Evolutionary conservation across 2,113 vertebrate genomes (phyloP), one percentile per base, ranked within the genome.

Genomic region (Gallinago media): DNA sequence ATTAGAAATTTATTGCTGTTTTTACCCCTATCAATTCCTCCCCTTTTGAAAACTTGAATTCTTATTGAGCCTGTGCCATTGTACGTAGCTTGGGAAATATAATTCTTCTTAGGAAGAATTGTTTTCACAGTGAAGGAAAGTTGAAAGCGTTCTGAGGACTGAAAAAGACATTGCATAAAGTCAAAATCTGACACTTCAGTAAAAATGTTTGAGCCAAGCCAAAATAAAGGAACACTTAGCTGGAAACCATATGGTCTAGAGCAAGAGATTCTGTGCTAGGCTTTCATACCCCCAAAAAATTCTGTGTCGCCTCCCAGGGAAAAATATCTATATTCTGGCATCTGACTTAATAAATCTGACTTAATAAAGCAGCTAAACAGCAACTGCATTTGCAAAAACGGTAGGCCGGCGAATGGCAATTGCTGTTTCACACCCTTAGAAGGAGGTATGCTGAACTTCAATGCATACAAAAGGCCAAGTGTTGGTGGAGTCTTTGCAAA

Each of bases 201-300:
- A 72, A 94, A 58, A 96, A 94, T 89, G 85, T 92, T 95, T 77
- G 84, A 97, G 65, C 77, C 75, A 84, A 90, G 92, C 89, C 95
- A 92, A 96, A 96, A 94, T 96, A 97, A 97, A 91, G 84, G 93
- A 95, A 88, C 67, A 42, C 63, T 88, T 95, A 96, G 58, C 79
- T 93, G 83, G 72, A 92, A 94, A 95, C 85, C 85, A 90, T 65
- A 92, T 96, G 96, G 76, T 84, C 27, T 26, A 7, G 93, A 84
- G 56, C 32, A 63, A 92, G 47, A 21, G 65, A 85, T 92, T 94
- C 86, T 91, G 56, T 86, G 83, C 36, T 75, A 86, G 73, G 70
- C 56, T 89, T 90, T 81, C 49, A 54, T 86, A 72, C 26, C 44
- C 67, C 47, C 15, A 62, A 20, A 66, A 89, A 81, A 31, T 54